Conservation (phyloP, 2,888 invertebrate species). For the Dorcus parallelipipedus region DNA sequence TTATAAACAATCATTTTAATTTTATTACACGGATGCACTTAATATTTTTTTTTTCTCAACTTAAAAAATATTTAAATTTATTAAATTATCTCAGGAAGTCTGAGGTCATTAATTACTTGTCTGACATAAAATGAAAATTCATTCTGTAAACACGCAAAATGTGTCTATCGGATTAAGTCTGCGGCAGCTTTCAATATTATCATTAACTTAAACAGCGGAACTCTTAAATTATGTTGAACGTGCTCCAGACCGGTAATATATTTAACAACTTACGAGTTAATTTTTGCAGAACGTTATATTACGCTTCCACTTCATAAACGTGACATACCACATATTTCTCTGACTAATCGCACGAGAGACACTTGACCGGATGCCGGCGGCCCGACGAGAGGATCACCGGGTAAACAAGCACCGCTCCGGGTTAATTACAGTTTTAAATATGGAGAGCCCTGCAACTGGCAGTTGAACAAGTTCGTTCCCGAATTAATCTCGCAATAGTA, state of each 20-base stretch:
- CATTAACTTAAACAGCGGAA: no score
- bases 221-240: not conserved
- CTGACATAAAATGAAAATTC: no score
- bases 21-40: no score
- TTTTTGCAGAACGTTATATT: not conserved
- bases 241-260: not conserved
- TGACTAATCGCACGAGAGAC: slow-evolving; percentile 21
- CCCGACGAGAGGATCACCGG: slow-evolving; percentile 21
- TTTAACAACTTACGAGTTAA: not conserved
- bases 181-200: no score
- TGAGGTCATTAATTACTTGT: no score
- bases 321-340: slow-evolving; percentile 19
- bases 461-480: slow-evolving; percentile 40
- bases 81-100: no score
- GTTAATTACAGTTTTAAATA: slow-evolving; percentile 44
- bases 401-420: slow-evolving; percentile 33
- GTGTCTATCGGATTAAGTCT: no score
- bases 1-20: no score
- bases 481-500: slow-evolving; percentile 31
- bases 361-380: slow-evolving; percentile 26
- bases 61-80: no score
- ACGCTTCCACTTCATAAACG: not conserved
- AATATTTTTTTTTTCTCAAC: no score
- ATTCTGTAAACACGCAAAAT: no score
- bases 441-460: slow-evolving; percentile 39